Evolutionary conservation across 2,113 vertebrate species (phyloP), one percentile per base, ranked within the genome.

Genomic region (Heterochromis multidens): DNA sequence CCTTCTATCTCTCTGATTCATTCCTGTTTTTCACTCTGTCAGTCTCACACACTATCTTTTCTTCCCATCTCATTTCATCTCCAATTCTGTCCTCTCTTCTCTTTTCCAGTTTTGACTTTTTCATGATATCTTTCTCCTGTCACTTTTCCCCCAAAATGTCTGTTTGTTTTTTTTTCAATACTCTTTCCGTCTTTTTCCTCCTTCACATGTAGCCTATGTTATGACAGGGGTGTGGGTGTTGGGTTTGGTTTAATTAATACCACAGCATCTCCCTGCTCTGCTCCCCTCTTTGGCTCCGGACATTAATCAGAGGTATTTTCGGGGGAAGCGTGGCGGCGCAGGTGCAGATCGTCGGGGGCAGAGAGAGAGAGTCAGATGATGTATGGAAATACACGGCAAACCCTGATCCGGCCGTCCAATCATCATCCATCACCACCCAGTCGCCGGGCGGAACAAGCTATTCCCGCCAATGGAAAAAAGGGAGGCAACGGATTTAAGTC

Each of bases 251-350:
- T 92, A 95, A 94, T 95, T 95, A 95, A 93, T 93, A 94, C 87
- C 79, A 14, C 91, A 85, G 89, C 88, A 79, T 89, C 86, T 92
- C 86, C 49, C 83, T 8, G 46, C 90, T 93, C 89, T 58, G 70
- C 76, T 92, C 89, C 81, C 86, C 67, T 92, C 87, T 81, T 57
- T 4, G 25, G 86, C 82, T 89, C 85, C 13, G 80, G 89, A 93
- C 93, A 95, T 95, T 94, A 94, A 95, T 95, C 92, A 94, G 81
- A 94, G 90, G 86, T 95, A 92, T 95, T 95, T 95, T 95, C 83
- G 82, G 91, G 92, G 88, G 87, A 93, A 90, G 88, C 70, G 80
- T 84, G 77, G 92, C 85, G 35, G 88, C 90, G 89, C 95, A 95
- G 94, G 95, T 95, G 95, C 92, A 90, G 87, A 81, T 91, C 33